phyloP scores from a whole-genome alignment of 2,888 invertebrate genomes.

The Sinhomidia bicolor region DNA sequence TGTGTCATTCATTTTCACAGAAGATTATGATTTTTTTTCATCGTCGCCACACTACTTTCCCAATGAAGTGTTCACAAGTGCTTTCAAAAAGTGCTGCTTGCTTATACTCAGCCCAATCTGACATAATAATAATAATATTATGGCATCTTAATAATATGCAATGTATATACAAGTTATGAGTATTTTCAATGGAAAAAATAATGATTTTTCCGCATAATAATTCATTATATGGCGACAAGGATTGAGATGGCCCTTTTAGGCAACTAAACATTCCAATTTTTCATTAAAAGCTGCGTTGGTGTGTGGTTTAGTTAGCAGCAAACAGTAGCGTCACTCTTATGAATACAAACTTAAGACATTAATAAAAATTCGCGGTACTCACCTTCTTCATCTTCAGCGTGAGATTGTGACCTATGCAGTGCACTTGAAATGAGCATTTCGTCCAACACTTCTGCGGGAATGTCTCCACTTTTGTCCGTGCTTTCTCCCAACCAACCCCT shows the following conservation, averaged over 20 bases:
- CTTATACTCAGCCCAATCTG: too few relatives aligned
- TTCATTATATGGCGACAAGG: conserved; percentile 3
- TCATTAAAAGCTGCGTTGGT: conserved; percentile 30
- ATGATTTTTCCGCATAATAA: neutral
- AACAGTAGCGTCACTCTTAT: neutral
- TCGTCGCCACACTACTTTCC: neutral
- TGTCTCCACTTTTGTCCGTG: conserved; percentile 68
- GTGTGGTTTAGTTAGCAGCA: too few relatives aligned
- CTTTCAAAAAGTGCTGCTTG: too few relatives aligned
- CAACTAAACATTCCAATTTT: neutral
- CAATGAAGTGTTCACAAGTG: conserved; percentile 39
- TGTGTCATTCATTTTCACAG: neutral
- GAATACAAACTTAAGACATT: conserved; percentile 16
- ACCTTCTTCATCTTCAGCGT: conserved; percentile 76
- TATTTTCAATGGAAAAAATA: neutral
- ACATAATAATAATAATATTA: too few relatives aligned
- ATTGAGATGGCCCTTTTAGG: neutral
- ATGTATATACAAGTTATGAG: too few relatives aligned
- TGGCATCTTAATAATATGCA: too few relatives aligned
- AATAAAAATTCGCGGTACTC: conserved; percentile 38
- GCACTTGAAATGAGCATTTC: conserved; percentile 77
- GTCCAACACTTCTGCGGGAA: conserved; percentile 75
- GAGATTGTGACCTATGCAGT: conserved; percentile 50
- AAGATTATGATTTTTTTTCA: conserved; percentile 19
- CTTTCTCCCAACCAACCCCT: conserved; percentile 60